Evolutionary conservation across 2,113 vertebrate species (phyloP), one percentile per base, ranked within the genome.

Genomic region (Tachycineta bicolor): DNA sequence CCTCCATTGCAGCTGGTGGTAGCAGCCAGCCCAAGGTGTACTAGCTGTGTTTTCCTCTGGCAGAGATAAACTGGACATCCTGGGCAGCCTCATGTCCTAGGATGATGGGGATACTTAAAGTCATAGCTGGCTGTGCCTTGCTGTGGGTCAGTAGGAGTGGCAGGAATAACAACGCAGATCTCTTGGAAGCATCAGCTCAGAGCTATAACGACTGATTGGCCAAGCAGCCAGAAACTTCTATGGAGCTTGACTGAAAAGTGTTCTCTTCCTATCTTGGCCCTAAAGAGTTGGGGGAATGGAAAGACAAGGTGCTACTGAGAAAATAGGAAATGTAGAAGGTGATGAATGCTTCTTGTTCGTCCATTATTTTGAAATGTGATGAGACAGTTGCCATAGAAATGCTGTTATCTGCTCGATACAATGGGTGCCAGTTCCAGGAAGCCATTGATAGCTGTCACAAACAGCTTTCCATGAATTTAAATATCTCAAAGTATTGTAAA

Each of bases 351-450:
- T 80, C 85, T 80, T 83, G 44, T 83, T 93, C 26, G n/a, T 47
- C 47, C 11, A 3, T 75, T 75, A 82, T 83, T 88, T 87, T 71
- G 26, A 76, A 91, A 86, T 56, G 50, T 79, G 92, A 71, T 11
- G 46, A 85, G 78, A 58, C 43, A 87, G 96, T 97, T 97, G 81
- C 91, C 59, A 95, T 95, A 97, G 97, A 89, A 96, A 97, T 97
- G 79, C 55, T 91, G 28, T 91, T 95, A 69, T 87, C 63, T 94
- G 46, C 55, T 83, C 44, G 6, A 93, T 49, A 83, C 49, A 71
- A 74, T 89, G 90, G 88, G 41, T 55, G 70, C 33, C 28, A 23
- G 58, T 69, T 89, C 67, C 74, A 81, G 87, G 67, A 79, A 96
- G 56, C 64, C 37, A 82, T 56, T 91, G 94, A 84, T 87, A 75